phyloP scores from a whole-genome alignment of 2,797 vertebrate species.

The Phalanger gymnotis region DNA sequence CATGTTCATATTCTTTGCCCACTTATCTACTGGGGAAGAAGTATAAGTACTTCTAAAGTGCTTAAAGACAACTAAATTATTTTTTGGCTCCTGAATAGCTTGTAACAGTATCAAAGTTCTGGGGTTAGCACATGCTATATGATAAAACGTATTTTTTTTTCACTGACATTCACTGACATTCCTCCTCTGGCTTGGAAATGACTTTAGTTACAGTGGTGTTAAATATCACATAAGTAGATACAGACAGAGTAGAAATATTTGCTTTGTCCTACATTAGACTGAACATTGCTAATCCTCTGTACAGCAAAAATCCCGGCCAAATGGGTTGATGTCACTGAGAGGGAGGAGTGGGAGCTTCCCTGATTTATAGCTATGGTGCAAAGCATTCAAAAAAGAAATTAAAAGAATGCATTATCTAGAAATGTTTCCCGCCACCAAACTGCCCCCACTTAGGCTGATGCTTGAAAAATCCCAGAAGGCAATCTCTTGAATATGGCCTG shows the following conservation, averaged over 20 bases:
- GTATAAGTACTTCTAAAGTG: neutral
- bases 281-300: conserved; percentile 47
- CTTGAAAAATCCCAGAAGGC: conserved; percentile 71
- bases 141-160: conserved; percentile 3
- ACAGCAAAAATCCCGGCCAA: conserved; percentile 52
- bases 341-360: conserved; percentile 65
- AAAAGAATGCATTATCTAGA: conserved; percentile 75
- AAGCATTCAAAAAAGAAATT: conserved; percentile 71
- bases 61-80: conserved; percentile 32
- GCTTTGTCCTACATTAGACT: conserved; percentile 59
- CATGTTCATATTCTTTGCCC: neutral
- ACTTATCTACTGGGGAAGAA: neutral
- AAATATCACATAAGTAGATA: conserved; percentile 63
- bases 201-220: conserved; percentile 63
- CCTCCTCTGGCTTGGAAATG: conserved; percentile 42
- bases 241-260: conserved; percentile 53
- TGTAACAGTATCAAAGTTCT: conserved; percentile 30
- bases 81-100: neutral
- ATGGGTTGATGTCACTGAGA: conserved; percentile 55
- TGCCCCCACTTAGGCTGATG: conserved; percentile 58
- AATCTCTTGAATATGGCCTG: conserved; percentile 63
- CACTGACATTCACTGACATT: neutral
- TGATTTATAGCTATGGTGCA: conserved; percentile 65
- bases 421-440: conserved; percentile 71
- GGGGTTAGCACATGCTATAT: neutral